A percentile compares a stretch with the other conserved stretches of the same genome.
Evolutionary conservation across 2,797 vertebrate genomes (phyloP).

Genomic region (Channallabes apus): DNA sequence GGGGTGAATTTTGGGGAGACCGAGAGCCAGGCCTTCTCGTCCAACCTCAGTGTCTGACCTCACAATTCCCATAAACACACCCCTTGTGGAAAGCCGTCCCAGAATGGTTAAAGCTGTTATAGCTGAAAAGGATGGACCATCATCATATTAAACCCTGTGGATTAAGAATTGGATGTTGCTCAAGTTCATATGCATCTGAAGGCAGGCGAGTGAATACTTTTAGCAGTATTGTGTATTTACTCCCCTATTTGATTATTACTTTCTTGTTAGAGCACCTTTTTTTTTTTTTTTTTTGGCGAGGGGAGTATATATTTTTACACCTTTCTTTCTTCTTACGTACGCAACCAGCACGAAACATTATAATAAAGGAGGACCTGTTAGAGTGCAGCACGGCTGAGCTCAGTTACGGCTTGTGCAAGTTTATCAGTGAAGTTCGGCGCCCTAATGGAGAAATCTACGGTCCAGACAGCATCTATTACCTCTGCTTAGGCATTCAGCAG

Average conservation of each 20-base stretch:
- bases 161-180: too few relatives aligned
- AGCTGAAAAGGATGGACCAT: too few relatives aligned
- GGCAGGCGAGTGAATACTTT: too few relatives aligned
- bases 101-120: too few relatives aligned
- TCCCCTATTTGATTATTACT: neutral
- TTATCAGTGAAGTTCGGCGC: conserved; percentile 87
- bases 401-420: conserved; percentile 92
- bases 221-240: neutral
- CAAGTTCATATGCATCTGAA: too few relatives aligned
- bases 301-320: neutral
- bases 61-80: too few relatives aligned
- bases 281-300: neutral
- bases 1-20: too few relatives aligned
- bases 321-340: neutral
- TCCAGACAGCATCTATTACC: conserved; percentile 93
- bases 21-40: too few relatives aligned
- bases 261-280: neutral
- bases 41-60: too few relatives aligned
- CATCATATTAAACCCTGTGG: too few relatives aligned
- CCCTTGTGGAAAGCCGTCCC: too few relatives aligned
- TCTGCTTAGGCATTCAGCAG: conserved; percentile 99
- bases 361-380: conserved; percentile 90
- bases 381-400: conserved; percentile 91
- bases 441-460: conserved; percentile 88
- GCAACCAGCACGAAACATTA: conserved; percentile 81